Evolutionary conservation across 2,888 invertebrate species (phyloP).

Genomic region (Salpingus planirostris): DNA sequence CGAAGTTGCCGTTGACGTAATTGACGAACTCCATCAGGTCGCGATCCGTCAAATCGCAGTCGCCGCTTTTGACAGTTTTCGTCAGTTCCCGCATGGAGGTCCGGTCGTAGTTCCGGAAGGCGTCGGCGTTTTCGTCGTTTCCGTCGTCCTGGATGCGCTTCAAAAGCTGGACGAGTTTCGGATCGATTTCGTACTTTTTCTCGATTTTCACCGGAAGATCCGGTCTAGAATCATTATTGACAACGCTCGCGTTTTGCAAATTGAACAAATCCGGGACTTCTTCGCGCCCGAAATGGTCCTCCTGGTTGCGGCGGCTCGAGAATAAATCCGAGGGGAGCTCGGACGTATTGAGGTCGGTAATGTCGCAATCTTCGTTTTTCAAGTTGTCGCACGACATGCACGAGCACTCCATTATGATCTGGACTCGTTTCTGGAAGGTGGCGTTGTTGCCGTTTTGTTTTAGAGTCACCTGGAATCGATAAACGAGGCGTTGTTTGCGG

Average conservation of each 20-base stretch:
- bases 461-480: conserved; percentile 46
- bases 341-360: conserved; percentile 42
- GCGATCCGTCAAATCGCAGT: conserved; percentile 27
- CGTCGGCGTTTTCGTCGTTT: conserved; percentile 27
- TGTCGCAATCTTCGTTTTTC: conserved; percentile 40
- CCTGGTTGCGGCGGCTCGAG: conserved; percentile 26
- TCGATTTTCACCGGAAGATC: conserved; percentile 17
- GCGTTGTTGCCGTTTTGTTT: conserved; percentile 47
- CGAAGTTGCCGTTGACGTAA: conserved; percentile 34
- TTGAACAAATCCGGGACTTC: conserved; percentile 34
- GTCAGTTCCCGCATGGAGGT: conserved; percentile 31
- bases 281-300: conserved; percentile 18
- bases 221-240: conserved; percentile 5
- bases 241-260: neutral
- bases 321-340: conserved; percentile 40
- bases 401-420: conserved; percentile 58
- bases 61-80: conserved; percentile 28
- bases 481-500: too few species aligned
- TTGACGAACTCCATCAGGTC: conserved; percentile 36
- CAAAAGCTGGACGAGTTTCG: conserved; percentile 26
- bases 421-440: conserved; percentile 51
- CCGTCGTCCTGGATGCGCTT: conserved; percentile 27
- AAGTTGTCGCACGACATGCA: conserved; percentile 53
- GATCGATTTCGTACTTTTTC: conserved; percentile 23
- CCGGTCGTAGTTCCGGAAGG: conserved; percentile 24